Evolutionary conservation across 2,113 vertebrate genomes (phyloP), one percentile per base, ranked within the genome.

Genomic region (Perca fluviatilis): DNA sequence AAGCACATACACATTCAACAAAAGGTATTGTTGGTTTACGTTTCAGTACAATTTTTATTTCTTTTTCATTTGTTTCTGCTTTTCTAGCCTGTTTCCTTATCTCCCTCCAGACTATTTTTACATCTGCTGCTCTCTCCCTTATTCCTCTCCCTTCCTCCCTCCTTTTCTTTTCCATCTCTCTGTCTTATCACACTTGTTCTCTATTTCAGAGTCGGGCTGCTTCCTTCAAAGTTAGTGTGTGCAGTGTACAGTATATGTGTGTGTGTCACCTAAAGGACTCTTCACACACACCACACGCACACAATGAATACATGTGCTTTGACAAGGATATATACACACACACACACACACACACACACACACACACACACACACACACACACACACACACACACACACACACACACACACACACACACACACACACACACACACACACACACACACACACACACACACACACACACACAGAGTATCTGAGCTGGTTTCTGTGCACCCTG

Each of bases 141-240:
- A 81, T 81, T 78, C 84, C 74, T 74, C 76, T 73, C 51, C 68
- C 68, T 74, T 54, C 63, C 65, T 82, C 77, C 53, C 76, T 49
- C 73, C 54, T 46, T 53, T 86, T 77, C 49, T 74, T 83, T 66
- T 84, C 77, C 76, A 70, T 87, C 83, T 86, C 77, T 80, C 53
- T 14, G 14, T 82, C 87, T 90, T 90, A 89, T 91, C 84, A 80
- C 90, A 88, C 84, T 89, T 87, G 60, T 85, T 82, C 79, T 90
- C 76, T 88, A 68, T 57, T 89, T 88, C 82, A 87, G 82, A 62
- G 82, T 82, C 74, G 61, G 66, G 83, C 81, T 84, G 78, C 79
- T 79, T 86, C 72, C 82, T 79, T 86, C 72, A 81, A 84, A 88
- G 82, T 79, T 80, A 33, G 66, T 66, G 62, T 79, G 71, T 70